phyloP scores from a whole-genome alignment of 2,797 vertebrate genomes.

The Chrysocyon brachyurus region DNA sequence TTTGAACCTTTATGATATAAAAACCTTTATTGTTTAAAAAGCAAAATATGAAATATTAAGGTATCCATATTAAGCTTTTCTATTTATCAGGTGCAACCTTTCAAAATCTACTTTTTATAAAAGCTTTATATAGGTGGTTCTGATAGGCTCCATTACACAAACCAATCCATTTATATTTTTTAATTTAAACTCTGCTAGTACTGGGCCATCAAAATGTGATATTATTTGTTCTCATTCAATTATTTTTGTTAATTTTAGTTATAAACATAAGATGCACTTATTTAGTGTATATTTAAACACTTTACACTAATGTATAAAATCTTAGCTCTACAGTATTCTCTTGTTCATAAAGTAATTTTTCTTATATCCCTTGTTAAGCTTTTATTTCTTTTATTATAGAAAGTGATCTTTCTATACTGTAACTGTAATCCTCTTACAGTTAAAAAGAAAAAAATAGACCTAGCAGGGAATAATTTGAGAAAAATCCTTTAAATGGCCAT shows the following conservation, averaged over 20 bases:
- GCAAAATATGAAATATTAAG: constrained; percentile 38
- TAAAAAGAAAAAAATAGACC: not conserved
- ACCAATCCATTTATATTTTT: not conserved
- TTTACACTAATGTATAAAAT: constrained; percentile 1
- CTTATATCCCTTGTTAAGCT: not conserved
- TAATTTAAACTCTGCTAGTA: not conserved
- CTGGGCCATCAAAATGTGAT: not conserved
- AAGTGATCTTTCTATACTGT: too few relatives aligned
- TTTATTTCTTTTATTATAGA: constrained; percentile 27
- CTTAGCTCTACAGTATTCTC: constrained; percentile 26
- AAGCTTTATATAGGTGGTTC: not conserved
- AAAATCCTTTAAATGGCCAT: not conserved
- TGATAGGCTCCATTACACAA: not conserved
- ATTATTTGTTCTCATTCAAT: not conserved
- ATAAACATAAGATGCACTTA: not conserved
- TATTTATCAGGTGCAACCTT: not conserved
- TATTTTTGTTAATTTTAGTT: not conserved
- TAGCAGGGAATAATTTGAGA: not conserved
- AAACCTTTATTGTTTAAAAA: not conserved
- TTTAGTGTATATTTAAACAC: not conserved
- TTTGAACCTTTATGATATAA: not conserved
- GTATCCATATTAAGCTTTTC: not conserved
- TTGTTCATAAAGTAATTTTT: constrained; percentile 42
- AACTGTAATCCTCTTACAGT: not conserved
- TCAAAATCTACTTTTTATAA: not conserved